Evolutionary conservation across 2,113 vertebrate genomes (phyloP), one percentile per base, ranked within the genome.

Genomic region (Columbina picui): DNA sequence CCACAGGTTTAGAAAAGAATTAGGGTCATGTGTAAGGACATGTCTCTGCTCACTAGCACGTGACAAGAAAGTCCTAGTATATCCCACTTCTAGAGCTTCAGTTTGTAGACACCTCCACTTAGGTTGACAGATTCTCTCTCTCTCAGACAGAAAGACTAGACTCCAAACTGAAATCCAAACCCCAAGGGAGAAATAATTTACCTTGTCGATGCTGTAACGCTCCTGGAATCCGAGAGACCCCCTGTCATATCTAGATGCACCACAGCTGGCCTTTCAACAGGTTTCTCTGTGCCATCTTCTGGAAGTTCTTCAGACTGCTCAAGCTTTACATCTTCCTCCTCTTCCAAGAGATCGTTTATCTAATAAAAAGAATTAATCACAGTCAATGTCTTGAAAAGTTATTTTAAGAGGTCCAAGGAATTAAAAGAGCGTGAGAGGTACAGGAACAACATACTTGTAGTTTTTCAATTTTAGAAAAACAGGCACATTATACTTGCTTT

Each of bases 231-330:
- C 3, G 97, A 90, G 82, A 98, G 95, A 79, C 95, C 96, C 93
- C 95, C 98, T 77, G 98, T 98, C 97, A 97, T 94, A 93, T 97
- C 97, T 79, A 98, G 90, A 77, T 97, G 94, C 96, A 98, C 97
- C 97, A 84, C 71, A 97, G 98, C 98, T 84, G 94, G 94, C 96
- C 98, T 50, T 69, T 98, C 98, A 25, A 84, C 91, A 34, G 98
- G 97, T 94, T 98, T 98, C 75, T 99, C 98, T 91, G 98, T 98
- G 74, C 97, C 96, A 59, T 99, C 99, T 97, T 98, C 98, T 91
- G 99, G 99, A 96, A 99, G 97, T 93, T 99, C 99, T 98, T 99
- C 99, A 63, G 99, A 99, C 95, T 98, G 98, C 91, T 99, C 99
- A 93, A 99, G 98, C 97, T 99, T 99, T 90, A 99, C 98, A 95